Evolutionary conservation across 2,888 invertebrate species (phyloP), one percentile per base, ranked within the genome.

Genomic region (Eristalis intricaria): DNA sequence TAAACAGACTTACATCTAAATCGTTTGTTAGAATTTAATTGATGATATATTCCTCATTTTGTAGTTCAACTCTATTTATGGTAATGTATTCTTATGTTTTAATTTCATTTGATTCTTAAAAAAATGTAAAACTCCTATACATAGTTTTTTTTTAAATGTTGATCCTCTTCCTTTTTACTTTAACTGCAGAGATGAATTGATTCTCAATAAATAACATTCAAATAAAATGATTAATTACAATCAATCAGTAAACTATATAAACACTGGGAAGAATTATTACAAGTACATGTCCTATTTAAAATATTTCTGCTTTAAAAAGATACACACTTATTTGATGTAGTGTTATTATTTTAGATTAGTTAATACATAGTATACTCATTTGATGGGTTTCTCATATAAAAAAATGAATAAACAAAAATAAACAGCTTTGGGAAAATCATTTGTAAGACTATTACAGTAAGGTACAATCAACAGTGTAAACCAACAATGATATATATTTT

Each of bases 11-110:
- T 87, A 87, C 23, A 68, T 43, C 79, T 87, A 87, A 50, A 65
- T 84, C 83, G 83, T 84, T 87, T 84, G 68, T 87, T 84, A 84
- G 71, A 87, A 84, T 80, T 87, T 84, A 84, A 84, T 84, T 87
- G 78, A 86, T 87, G 83, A 84, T 87, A 76, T 87, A 80, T 80
- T 87, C 68, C 35, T 64, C 68, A 43, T 70, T 79, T 73, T 68
- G 78, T 84, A 84, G 68, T 76, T 69, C 58, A 84, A 86, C 75
- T 66, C 32, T 75, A 63, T 68, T 70, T 78, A 75, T 63, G 66
- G 23, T 83, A 75, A 80, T 80, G 40, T 80, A 68, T 68, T 66
- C n/a, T 66, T 70, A 65, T 60, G 56, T 61, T 86, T 74, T 69
- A 74, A 83, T 82, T 86, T 86, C 70, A 79, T 66, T 87, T 84